Base-by-base conservation (phyloP, 2,797 vertebrate species). In the Arnoldichthys spilopterus region DNA sequence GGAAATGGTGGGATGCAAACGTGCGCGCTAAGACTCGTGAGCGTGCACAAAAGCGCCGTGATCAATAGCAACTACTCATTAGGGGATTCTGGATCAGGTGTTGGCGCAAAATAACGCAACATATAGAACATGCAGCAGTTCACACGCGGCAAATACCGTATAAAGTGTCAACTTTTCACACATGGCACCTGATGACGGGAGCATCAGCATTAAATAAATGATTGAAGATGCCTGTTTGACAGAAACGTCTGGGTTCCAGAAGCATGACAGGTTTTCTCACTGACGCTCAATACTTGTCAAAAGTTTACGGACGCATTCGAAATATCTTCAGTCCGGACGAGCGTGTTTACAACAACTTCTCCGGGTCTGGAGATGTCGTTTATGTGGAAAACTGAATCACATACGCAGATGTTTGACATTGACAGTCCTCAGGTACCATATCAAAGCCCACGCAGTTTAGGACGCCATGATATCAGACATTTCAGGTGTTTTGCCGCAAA, bases 1-100 rank as follows among this genome's bases (percentile, higher is more conserved):
- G 30, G 37, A 45, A 40, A 30, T 53, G 72, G 45, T 40, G 24
- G 37, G 47, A 22, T 6, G 37, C n/a, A 13, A 30, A 40, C 51
- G 12, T 72, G 69, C 13, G n/a, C 56, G 69, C 32, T 24, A 56
- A 22, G 16, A 22, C 26, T 28, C 56, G 20, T 49, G 49, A 37
- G 49, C 75, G 24, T 68, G 26, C 47, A 56, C 43, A 67, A n/a
- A 66, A 45, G 47, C 18, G 26, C 18, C 13, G 51, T 56, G 58
- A 79, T 79, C 61, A 40, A 79, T 62, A 76, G 49, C 40, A 32
- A 69, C 49, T 72, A 73, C 62, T 77, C 69, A 77, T 78, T 69
- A n/a, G 53, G 40, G 40, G 47, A 18, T 5, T 58, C 58, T 59
- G 40, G 30, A 45, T 76, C 81, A 62, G 49, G 70, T 64, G n/a